These are phyloP conservation scores for Hypomecis atomaria DNA, from an alignment of 2,888 invertebrate species.

Conservation along the genomic window DNA sequence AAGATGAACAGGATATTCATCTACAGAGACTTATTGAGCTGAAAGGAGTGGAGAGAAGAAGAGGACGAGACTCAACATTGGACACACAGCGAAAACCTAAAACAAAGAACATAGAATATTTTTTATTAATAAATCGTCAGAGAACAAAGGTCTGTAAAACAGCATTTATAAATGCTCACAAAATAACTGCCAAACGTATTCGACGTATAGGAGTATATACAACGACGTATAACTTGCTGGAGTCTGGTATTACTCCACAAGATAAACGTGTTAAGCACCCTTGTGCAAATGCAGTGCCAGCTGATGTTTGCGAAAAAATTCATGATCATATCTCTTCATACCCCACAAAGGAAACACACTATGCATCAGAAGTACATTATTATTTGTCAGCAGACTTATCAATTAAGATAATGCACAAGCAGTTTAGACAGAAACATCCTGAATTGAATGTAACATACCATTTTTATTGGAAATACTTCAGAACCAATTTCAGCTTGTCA, in stretches of 20 bases:
- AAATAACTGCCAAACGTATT: constrained; percentile 11
- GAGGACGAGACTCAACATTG: constrained; percentile 14
- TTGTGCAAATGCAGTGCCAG: constrained; percentile 19
- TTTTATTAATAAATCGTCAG: constrained; percentile 18
- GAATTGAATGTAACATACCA: constrained; percentile 29
- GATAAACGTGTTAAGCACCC: constrained; percentile 16
- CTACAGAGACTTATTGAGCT: constrained; percentile 16
- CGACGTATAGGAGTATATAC: constrained; percentile 12
- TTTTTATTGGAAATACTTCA: constrained; percentile 34
- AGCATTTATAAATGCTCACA: constrained; percentile 18
- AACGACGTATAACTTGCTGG: constrained; percentile 17
- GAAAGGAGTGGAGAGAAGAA: constrained; percentile 10
- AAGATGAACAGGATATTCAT: constrained; percentile 21
- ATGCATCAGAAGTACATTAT: constrained; percentile 9
- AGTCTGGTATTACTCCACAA: constrained; percentile 14
- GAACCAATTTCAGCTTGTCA: constrained; percentile 30
- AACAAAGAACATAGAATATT: constrained; percentile 18
- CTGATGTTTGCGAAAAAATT: constrained; percentile 16
- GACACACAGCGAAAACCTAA: constrained; percentile 22
- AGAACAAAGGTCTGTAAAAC: constrained; percentile 12
- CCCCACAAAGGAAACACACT: constrained; percentile 24
- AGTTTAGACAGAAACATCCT: constrained; percentile 21
- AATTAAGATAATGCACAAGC: constrained; percentile 9
- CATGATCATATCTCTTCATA: constrained; percentile 19
- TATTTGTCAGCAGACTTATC: constrained; percentile 4